These are phyloP conservation scores for Siderastrea siderea DNA, from an alignment of 92 coral and sea anemone genomes.

Conservation along the genomic window DNA sequence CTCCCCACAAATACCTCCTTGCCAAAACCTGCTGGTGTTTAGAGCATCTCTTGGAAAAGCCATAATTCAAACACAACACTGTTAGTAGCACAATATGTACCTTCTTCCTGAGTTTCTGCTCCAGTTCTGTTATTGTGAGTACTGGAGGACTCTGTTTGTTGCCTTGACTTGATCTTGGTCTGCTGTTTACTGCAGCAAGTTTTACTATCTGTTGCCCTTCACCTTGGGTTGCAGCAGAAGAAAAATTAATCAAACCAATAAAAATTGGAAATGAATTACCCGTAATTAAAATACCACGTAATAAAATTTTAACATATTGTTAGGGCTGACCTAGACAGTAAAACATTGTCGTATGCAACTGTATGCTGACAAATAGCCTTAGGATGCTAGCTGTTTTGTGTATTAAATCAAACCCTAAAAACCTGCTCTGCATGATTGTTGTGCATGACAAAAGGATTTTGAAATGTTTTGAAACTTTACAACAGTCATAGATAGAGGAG, in stretches of 20 bases:
- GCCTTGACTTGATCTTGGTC: conserved; percentile 72
- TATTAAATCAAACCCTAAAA: too few relatives aligned
- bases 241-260: not conserved
- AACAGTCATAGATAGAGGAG: not conserved
- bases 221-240: not conserved
- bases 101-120: conserved; percentile 82
- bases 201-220: conserved; percentile 53
- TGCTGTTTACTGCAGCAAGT: conserved; percentile 80
- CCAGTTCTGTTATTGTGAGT: conserved; percentile 76
- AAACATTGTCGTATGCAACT: too few relatives aligned
- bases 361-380: too few relatives aligned
- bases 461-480: not conserved
- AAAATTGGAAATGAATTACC: not conserved
- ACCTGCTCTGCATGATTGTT: too few relatives aligned
- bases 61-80: not conserved
- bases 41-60: not conserved
- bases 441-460: too few relatives aligned
- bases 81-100: conserved; percentile 17
- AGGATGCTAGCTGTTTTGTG: too few relatives aligned
- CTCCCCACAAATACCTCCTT: too few relatives aligned
- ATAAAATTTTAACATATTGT: too few relatives aligned
- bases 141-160: conserved; percentile 70
- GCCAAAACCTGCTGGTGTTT: not conserved
- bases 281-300: too few relatives aligned
- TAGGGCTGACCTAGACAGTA: too few relatives aligned